These are phyloP conservation scores for Dinoponera quadriceps DNA, from an alignment of 1,140 invertebrate species.

Conservation along the genomic window DNA sequence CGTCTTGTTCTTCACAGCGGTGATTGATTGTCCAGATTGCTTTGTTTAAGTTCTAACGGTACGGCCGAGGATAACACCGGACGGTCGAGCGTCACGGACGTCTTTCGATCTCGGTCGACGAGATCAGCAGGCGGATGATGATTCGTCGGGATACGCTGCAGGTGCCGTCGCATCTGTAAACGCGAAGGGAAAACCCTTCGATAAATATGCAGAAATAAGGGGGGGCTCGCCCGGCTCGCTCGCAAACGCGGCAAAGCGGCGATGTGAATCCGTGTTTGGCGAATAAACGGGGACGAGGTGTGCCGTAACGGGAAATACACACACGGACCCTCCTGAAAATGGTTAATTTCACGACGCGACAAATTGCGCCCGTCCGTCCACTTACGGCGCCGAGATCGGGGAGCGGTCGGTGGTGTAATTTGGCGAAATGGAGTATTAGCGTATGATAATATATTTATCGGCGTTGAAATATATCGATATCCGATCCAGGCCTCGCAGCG, in stretches of 20 bases:
- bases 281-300: too few relatives aligned
- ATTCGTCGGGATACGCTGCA: conserved; percentile 9
- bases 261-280: background rate
- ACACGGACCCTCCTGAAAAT: background rate
- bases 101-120: conserved; percentile 16
- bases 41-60: conserved; percentile 48
- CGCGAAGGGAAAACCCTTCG: background rate
- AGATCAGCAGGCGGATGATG: conserved; percentile 12
- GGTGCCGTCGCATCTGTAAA: conserved; percentile 10
- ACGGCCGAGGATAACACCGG: conserved; percentile 37
- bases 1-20: conserved; percentile 43
- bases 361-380: background rate
- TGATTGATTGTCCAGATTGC: conserved; percentile 71
- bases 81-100: conserved; percentile 24
- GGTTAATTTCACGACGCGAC: background rate
- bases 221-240: too few relatives aligned
- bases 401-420: background rate
- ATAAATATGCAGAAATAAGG: conserved; percentile 9
- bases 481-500: background rate
- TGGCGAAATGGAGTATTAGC: conserved; percentile 9
- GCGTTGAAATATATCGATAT: background rate
- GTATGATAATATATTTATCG: conserved; percentile 25
- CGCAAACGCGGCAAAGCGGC: background rate
- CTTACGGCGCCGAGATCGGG: background rate
- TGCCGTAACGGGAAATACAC: too few relatives aligned